Base-by-base conservation (phyloP, 2,113 vertebrate genomes). In the Odontesthes bonariensis region DNA sequence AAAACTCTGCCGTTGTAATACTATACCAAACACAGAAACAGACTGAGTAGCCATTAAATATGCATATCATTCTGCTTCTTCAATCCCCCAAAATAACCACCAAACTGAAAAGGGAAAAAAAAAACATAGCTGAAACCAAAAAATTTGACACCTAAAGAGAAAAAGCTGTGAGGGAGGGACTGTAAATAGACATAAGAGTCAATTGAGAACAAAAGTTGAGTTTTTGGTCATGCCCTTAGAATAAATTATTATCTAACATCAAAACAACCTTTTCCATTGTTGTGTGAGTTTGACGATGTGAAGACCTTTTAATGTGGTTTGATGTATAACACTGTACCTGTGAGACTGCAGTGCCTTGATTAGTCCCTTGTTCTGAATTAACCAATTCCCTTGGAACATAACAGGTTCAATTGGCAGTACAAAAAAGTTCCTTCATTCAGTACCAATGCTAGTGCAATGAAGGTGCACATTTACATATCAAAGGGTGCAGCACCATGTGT, bases 391-490 rank as follows among this genome's bases (percentile, higher is more conserved):
- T 33, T 64, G 77, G 81, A 85, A 83, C 55, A 63, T 81, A 76
- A 87, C 82, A 77, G 79, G 84, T 92, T 92, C 82, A 85, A 79
- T 73, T 85, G 88, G 64, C 52, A 62, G 33, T 32, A 49, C 17
- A n/a, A 55, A 71, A 70, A 81, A 75, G 58, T 82, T 84, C 73
- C 86, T 88, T 82, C 85, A 79, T 88, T 92, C 89, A 79, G 84
- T 78, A 77, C 75, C 80, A 73, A 80, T 87, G 83, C 52, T 82
- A 84, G 93, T 94, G 92, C 93, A 93, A 89, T 75, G 89, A 93
- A 93, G 90, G 93, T 94, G 87, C 86, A 89, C 91, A 95, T 95
- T 94, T 90, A 74, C 94, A 95, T 93, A 94, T 95, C 93, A 94
- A 94, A 95, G 92, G 84, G 62, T 67, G 81, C 78, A 4, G 77